These are phyloP conservation scores for Oedothorax gibbosus DNA, from an alignment of 1,140 invertebrate species.

Conservation along the genomic window DNA sequence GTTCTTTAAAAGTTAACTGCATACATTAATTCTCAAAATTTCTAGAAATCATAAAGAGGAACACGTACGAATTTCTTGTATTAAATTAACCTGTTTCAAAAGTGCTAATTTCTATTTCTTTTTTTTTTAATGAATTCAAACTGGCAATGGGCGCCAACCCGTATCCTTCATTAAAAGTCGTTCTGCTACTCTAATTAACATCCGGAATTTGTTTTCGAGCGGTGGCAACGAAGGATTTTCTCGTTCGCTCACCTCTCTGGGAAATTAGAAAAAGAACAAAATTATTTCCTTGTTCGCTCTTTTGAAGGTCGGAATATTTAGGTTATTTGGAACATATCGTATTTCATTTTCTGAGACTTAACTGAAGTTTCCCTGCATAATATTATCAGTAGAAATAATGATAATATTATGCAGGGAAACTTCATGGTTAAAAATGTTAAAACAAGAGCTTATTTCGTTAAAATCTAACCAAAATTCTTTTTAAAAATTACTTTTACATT, in stretches of 20 bases:
- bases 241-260: constrained; percentile 48
- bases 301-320: constrained; percentile 55
- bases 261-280: constrained; percentile 24
- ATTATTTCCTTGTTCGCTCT: constrained; percentile 40
- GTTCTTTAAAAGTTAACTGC: no score
- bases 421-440: no score
- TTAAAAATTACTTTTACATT: no score
- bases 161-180: constrained; percentile 45
- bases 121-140: not conserved
- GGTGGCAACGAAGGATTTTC: constrained; percentile 36
- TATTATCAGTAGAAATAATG: no score
- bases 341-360: no score
- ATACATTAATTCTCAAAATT: not conserved
- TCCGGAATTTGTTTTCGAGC: constrained; percentile 28
- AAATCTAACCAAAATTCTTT: no score
- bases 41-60: not conserved
- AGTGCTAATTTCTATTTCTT: not conserved
- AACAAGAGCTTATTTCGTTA: no score
- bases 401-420: no score
- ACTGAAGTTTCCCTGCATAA: no score
- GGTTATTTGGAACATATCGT: constrained; percentile 1
- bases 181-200: constrained; percentile 27
- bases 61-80: not conserved
- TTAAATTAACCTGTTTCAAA: not conserved
- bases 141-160: constrained; percentile 10